Base-by-base conservation (phyloP, 35 echinoderm and acorn worm genomes). In the Nesometra sesokonis region DNA sequence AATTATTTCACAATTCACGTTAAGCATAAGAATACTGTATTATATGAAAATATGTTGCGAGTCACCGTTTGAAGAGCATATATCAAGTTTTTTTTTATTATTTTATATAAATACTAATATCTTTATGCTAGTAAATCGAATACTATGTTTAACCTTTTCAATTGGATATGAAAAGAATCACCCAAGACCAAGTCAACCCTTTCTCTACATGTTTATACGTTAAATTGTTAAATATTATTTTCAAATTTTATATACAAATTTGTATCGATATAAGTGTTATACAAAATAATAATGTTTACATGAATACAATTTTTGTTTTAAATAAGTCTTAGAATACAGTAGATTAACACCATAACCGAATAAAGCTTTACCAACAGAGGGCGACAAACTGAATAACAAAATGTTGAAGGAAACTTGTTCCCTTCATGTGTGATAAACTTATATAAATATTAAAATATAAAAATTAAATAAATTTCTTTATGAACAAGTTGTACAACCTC, bases 21-120 rank as follows among this genome's bases (percentile, higher is more conserved):
- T 67, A 67, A 67, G 23, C 1, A 17, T 67, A 17, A 27, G 23
- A 67, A 67, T 67, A 67, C 52, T 67, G 8, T 67, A 27, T 27
- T 27, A 67, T 67, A 67, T 67, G 52, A 67, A 67, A 67, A 67
- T 17, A 67, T 67, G 52, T 43, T 43, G 4, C 39, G 15, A 43
- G 39, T 15, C 39, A 43, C 39, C 39, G 39, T 7, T 43, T 15
- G 39, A 43, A 43, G 39, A 43, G 39, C 52, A 67, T 67, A 67
- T 67, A 67, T 67, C 52, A 67, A 67, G 52, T 67, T 67, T 67
- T 67, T 43, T 43, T n/a, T 7, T 7, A 43, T 43, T 67, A 19
- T 67, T 67, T 67, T 67, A 67, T 67, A 67, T 67, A 67, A 67
- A 67, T 67, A 67, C 52, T 67, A 67, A 67, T 67, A 67, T 67